Percentiles rank a stretch among this genome's conserved stretches.
These are phyloP conservation scores for Diacarnus erythraeanus DNA, from an alignment of 37 sponge, comb jelly and placozoan genomes.

Conservation along the genomic window DNA sequence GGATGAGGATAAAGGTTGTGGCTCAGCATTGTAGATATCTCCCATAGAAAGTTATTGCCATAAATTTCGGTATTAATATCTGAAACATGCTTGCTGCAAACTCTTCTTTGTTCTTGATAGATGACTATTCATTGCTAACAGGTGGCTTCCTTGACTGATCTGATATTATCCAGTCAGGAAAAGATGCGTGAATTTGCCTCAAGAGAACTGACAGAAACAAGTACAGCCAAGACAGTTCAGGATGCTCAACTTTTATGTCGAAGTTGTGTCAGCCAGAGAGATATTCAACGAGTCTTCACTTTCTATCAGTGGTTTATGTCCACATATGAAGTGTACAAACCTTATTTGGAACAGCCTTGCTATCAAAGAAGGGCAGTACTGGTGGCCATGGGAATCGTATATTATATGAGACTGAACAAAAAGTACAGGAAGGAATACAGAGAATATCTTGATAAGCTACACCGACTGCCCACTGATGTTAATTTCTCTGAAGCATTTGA, in stretches of 20 bases:
- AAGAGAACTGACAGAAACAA: constrained; percentile 30
- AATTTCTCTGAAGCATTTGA: constrained; percentile 38
- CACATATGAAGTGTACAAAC: constrained; percentile 25
- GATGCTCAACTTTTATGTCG: constrained; percentile 31
- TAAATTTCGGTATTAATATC: too few species aligned
- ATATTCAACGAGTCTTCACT: constrained; percentile 86
- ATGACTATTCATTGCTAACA: too few species aligned
- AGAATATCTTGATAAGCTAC: constrained; percentile 20
- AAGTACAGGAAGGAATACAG: constrained; percentile 47
- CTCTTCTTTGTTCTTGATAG: too few species aligned
- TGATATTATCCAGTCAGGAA: constrained; percentile 68
- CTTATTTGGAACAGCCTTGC: constrained; percentile 5
- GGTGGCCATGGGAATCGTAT: constrained; percentile 83
- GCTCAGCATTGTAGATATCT: too few species aligned
- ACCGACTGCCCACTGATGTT: constrained; percentile 22
- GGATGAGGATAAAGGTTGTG: too few species aligned
- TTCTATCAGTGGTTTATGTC: constrained; percentile 61
- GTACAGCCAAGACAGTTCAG: not conserved
- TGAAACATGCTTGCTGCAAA: too few species aligned
- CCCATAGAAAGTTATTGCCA: too few species aligned
- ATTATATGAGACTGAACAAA: constrained; percentile 78
- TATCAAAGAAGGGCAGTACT: constrained; percentile 55
- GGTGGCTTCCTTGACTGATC: constrained; percentile 52
- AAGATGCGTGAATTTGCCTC: constrained; percentile 72
- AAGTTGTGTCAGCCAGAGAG: constrained; percentile 83